Evolutionary conservation across 2,113 vertebrate genomes (phyloP), one percentile per base, ranked within the genome.

Genomic region (Aramus guarauna): DNA sequence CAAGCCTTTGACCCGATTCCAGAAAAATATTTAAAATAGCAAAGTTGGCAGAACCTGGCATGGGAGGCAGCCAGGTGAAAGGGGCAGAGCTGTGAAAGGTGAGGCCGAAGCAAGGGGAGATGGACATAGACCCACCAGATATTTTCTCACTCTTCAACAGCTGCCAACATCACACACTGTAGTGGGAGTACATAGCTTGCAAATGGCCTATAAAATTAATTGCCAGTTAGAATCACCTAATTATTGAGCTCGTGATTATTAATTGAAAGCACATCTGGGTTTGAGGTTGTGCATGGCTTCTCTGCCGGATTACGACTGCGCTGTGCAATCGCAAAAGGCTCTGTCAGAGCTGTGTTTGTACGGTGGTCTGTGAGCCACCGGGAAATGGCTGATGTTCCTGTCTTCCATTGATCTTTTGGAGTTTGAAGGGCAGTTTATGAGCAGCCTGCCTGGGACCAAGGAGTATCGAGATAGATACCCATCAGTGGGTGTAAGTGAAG

Each of bases 231-330:
- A 91, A 92, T 96, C 81, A 91, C 74, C 71, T 93, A 75, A 95
- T 96, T 94, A 92, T 71, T 9, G 2, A 76, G 63, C 92, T 96
- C 1, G 1, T 90, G 78, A 21, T 96, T 94, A 80, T 91, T 95
- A 94, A 96, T 77, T 94, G 91, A 63, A 80, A 60, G 81, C 16
- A 2, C 75, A 36, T 60, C 71, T 12, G 91, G 64, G 62, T 86
- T 64, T 87, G 91, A 90, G 47, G 84, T 86, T 72, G 72, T 58
- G 37, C 74, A 7, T 0, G 0, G 71, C 45, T 79, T 45, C 67
- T 62, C 34, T 55, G 89, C 67, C 0, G 0, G 0, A 2, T 37
- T 60, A 12, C 2, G 1, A 6, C 34, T 55, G 60, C 0, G 0
- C 24, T 2, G 3, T 43, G 64, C 2, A 15, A 4, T 85, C 64